Conservation (phyloP, 1,140 invertebrate genomes). For the Cydia fagiglandana region DNA sequence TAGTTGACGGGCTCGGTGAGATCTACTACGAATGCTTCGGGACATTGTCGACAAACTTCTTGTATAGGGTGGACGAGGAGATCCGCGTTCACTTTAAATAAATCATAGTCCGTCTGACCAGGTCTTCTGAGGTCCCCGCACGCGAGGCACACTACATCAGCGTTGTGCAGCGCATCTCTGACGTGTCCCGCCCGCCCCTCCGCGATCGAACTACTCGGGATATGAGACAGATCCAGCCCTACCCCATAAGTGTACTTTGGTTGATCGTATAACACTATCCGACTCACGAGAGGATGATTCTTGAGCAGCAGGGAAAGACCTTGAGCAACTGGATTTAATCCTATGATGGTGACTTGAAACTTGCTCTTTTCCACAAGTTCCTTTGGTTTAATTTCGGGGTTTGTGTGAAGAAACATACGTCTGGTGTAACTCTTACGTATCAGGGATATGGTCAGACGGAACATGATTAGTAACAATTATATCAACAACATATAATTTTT, state of each 20-base stretch:
- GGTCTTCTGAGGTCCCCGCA: not conserved
- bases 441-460: slow-evolving; percentile 20
- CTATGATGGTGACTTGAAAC: slow-evolving; percentile 24
- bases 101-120: slow-evolving; percentile 27
- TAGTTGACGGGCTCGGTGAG: slow-evolving; percentile 25
- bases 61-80: not conserved
- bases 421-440: not conserved
- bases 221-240: slow-evolving; percentile 5
- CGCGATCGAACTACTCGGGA: not conserved
- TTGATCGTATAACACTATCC: not conserved
- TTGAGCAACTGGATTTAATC: not conserved
- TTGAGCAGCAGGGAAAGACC: slow-evolving; percentile 11
- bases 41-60: slow-evolving; percentile 11
- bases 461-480: not conserved
- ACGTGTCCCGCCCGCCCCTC: not conserved
- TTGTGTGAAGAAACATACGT: not conserved
- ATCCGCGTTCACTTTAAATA: slow-evolving; percentile 14
- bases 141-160: slow-evolving; percentile 5
- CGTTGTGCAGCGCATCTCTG: not conserved
- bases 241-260: not conserved
- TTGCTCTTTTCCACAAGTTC: not conserved
- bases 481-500: not conserved
- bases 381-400: not conserved
- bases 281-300: not conserved
- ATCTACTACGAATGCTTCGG: slow-evolving; percentile 9